Percentiles rank a stretch among this genome's conserved stretches.
Conservation (phyloP, 2,113 vertebrate genomes). For the Eolophus roseicapilla region DNA sequence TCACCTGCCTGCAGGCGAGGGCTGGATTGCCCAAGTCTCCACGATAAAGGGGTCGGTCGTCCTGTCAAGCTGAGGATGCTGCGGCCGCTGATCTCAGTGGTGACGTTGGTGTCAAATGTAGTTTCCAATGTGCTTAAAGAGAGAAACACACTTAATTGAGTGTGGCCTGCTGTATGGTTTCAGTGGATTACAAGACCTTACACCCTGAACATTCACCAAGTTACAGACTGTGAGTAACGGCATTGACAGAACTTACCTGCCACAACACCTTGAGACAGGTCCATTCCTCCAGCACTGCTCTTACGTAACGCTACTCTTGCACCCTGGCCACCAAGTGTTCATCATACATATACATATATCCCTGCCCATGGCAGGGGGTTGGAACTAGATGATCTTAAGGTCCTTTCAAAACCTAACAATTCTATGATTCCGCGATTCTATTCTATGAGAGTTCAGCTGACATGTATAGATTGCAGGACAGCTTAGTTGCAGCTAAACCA, state of each 20-base stretch:
- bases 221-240: rapidly evolving
- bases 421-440: not conserved
- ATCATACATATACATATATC: not conserved
- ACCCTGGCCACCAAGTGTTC: not conserved
- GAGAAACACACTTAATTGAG: not conserved
- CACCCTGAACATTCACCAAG: not conserved
- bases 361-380: not conserved
- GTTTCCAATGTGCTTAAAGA: conserved; percentile 89
- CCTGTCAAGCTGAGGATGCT: conserved; percentile 88
- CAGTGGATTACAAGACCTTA: not conserved
- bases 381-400: not conserved
- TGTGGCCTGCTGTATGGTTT: rapidly evolving
- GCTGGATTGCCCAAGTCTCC: conserved; percentile 93
- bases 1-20: conserved; percentile 96
- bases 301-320: not conserved
- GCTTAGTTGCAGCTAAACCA: not conserved
- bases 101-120: conserved; percentile 89
- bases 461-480: not conserved
- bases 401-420: not conserved
- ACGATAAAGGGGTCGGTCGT: conserved; percentile 86
- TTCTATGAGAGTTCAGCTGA: not conserved
- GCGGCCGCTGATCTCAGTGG: conserved; percentile 88
- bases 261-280: not conserved
- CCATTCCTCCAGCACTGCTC: not conserved
- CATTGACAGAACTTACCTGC: not conserved